These are phyloP conservation scores for Drosophila siamana DNA, from an alignment of 2,888 invertebrate species.

Conservation along the genomic window DNA sequence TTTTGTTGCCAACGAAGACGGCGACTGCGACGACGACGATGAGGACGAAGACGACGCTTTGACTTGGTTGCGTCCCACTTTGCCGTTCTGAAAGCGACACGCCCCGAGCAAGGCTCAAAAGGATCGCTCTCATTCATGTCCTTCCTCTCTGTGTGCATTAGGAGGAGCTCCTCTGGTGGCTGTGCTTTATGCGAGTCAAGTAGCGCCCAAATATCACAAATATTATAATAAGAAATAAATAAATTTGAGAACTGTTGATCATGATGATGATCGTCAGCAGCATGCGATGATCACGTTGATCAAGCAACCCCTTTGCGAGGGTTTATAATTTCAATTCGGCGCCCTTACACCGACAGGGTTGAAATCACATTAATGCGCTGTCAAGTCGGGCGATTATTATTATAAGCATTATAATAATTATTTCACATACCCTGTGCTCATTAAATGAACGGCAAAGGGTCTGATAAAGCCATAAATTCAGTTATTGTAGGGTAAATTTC, in stretches of 20 bases:
- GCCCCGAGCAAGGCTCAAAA: constrained; percentile 31
- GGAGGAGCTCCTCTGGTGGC: not conserved
- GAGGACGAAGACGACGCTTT: constrained; percentile 55
- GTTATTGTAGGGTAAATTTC: too few species aligned
- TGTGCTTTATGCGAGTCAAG: constrained; percentile 48
- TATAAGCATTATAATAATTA: constrained; percentile 52
- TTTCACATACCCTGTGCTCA: constrained; percentile 8
- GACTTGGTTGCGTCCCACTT: constrained; percentile 79
- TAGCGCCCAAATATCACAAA: constrained; percentile 19
- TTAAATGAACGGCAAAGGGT: not conserved
- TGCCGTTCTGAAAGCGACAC: constrained; percentile 50
- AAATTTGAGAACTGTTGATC: constrained; percentile 21
- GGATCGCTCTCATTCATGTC: not conserved
- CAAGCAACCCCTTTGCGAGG: constrained; percentile 35
- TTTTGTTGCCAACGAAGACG: constrained; percentile 47
- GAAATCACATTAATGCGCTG: constrained; percentile 59
- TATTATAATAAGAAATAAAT: constrained; percentile 53
- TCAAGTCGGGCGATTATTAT: constrained; percentile 53
- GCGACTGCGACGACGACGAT: not conserved
- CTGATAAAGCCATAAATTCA: not conserved
- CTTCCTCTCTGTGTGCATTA: not conserved
- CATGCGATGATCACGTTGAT: constrained; percentile 10
- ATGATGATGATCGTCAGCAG: constrained; percentile 2
- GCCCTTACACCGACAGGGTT: constrained; percentile 36
- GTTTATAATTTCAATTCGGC: constrained; percentile 31